Percentiles rank a stretch among this genome's conserved stretches.
phyloP scores from a whole-genome alignment of 1,140 invertebrate species.

The Chrysomallon squamiferum region DNA sequence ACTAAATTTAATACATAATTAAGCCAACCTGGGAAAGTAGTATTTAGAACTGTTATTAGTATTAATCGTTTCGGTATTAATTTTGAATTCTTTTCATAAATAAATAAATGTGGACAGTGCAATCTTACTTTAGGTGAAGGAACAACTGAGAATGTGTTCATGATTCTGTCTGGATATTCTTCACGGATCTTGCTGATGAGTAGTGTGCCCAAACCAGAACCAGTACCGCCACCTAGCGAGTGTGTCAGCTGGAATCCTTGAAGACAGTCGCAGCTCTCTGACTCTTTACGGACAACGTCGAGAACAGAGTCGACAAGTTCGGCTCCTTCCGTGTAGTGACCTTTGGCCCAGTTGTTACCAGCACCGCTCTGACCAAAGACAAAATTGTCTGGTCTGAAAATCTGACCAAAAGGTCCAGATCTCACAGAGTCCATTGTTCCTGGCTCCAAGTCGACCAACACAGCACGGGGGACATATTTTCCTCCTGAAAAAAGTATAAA shows the following conservation, averaged over 20 bases:
- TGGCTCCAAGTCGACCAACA: slow-evolving; percentile 65
- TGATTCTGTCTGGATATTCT: slow-evolving; percentile 84
- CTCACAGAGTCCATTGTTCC: slow-evolving; percentile 93
- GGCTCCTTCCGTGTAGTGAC: slow-evolving; percentile 88
- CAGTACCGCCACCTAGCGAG: slow-evolving; percentile 84
- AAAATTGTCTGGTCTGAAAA: slow-evolving; percentile 89
- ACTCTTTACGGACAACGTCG: slow-evolving; percentile 83
- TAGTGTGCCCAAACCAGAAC: slow-evolving; percentile 77
- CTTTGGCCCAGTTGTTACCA: slow-evolving; percentile 91
- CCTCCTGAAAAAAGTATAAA: slow-evolving; percentile 28
- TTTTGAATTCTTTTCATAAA: too few relatives aligned
- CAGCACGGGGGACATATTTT: slow-evolving; percentile 88
- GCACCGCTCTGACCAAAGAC: slow-evolving; percentile 79
- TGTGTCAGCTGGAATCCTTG: slow-evolving; percentile 73
- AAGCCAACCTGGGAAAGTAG: too few relatives aligned
- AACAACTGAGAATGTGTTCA: slow-evolving; percentile 90
- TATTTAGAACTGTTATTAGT: too few relatives aligned
- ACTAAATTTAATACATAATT: too few relatives aligned
- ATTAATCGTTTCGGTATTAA: too few relatives aligned
- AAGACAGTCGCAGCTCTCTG: slow-evolving; percentile 84
- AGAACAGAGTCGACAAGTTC: slow-evolving; percentile 83
- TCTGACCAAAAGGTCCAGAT: slow-evolving; percentile 68
- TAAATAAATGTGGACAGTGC: too few relatives aligned
- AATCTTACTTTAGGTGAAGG: slow-evolving; percentile 85
- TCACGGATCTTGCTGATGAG: slow-evolving; percentile 70